Conservation (phyloP, 2,888 invertebrate species). For the Halictus ligatus region DNA sequence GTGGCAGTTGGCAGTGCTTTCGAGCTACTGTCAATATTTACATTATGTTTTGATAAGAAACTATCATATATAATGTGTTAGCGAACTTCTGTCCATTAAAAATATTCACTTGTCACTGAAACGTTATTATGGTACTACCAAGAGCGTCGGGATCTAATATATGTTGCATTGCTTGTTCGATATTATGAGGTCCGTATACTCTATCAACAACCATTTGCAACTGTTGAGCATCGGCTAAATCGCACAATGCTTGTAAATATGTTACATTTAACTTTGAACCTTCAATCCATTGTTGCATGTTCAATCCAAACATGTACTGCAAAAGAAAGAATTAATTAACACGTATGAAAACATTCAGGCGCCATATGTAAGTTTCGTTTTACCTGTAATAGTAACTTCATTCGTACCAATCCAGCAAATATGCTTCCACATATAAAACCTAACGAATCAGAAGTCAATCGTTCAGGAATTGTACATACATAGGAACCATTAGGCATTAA, state of each 20-base stretch:
- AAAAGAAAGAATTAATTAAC: constrained; percentile 55
- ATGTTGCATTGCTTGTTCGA: constrained; percentile 84
- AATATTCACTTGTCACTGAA: constrained; percentile 78
- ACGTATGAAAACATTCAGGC: constrained; percentile 36
- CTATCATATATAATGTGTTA: neutral
- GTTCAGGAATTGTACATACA: constrained; percentile 85
- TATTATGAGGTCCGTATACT: constrained; percentile 84
- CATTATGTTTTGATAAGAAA: constrained; percentile 32
- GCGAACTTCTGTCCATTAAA: constrained; percentile 21
- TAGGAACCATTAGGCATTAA: constrained; percentile 83
- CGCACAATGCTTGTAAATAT: constrained; percentile 82
- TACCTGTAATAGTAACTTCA: constrained; percentile 84
- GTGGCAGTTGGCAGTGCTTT: constrained; percentile 51
- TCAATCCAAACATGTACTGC: constrained; percentile 82
- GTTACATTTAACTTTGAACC: constrained; percentile 78
- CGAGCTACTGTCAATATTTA: constrained; percentile 38
- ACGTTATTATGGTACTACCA: constrained; percentile 85
- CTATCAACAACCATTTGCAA: constrained; percentile 87
- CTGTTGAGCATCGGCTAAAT: constrained; percentile 85
- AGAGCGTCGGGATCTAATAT: constrained; percentile 83
- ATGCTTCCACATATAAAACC: constrained; percentile 85
- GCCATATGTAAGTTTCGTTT: constrained; percentile 37
- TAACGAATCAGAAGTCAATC: constrained; percentile 85
- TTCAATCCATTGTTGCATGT: constrained; percentile 79
- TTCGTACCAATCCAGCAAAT: constrained; percentile 84